A percentile compares a stretch with the other conserved stretches of the same genome.
Evolutionary conservation across 2,888 invertebrate species (phyloP).

Genomic region (Mystacides longicornis): DNA sequence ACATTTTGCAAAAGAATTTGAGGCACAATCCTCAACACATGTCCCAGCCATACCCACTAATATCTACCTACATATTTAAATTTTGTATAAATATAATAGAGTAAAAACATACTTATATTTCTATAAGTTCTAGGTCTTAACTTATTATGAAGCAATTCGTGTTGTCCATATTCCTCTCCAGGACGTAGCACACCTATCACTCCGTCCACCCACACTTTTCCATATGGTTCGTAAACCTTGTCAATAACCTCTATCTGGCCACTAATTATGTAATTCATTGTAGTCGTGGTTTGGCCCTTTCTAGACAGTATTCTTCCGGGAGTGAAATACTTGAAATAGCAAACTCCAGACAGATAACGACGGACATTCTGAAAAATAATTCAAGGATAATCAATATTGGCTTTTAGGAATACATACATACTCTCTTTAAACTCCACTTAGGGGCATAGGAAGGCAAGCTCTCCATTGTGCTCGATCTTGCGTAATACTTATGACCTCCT

Average conservation of each 20-base stretch:
- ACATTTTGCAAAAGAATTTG: too few species aligned
- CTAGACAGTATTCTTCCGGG: conserved; percentile 54
- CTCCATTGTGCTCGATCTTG: too few species aligned
- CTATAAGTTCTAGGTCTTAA: conserved; percentile 54
- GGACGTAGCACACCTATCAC: conserved; percentile 46
- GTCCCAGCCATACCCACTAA: too few species aligned
- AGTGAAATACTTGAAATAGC: conserved; percentile 54
- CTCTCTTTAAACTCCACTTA: too few species aligned
- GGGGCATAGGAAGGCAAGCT: too few species aligned
- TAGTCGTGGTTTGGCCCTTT: conserved; percentile 52
- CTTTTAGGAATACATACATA: too few species aligned
- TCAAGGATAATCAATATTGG: too few species aligned
- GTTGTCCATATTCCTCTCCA: conserved; percentile 62
- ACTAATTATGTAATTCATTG: conserved; percentile 56
- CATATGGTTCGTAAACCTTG: conserved; percentile 43
- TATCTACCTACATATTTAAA: too few species aligned
- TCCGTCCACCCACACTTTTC: conserved; percentile 39
- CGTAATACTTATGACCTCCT: too few species aligned
- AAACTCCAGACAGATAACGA: conserved; percentile 51
- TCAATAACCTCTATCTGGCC: conserved; percentile 50
- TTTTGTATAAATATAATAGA: too few species aligned
- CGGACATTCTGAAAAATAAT: conserved; percentile 47
- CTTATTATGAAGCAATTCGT: conserved; percentile 54
- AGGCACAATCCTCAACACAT: too few species aligned
- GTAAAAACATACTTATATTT: conserved; percentile 40